These are phyloP conservation scores for Malurus elegans DNA, from an alignment of 2,113 vertebrate genomes.

Conservation along the genomic window DNA sequence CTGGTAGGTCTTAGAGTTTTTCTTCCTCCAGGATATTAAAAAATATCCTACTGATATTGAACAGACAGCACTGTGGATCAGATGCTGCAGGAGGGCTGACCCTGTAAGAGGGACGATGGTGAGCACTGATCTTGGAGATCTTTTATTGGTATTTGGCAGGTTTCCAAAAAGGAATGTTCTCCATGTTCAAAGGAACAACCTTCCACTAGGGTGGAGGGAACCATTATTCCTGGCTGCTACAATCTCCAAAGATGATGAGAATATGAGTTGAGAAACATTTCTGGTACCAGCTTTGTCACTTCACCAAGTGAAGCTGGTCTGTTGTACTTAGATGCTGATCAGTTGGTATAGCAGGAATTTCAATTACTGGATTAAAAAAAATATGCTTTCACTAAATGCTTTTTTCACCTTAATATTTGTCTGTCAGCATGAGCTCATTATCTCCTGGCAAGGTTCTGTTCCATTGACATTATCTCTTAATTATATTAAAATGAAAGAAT, in stretches of 20 bases:
- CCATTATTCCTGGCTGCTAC: not conserved
- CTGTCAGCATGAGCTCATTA: conserved; percentile 45
- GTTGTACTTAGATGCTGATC: not conserved
- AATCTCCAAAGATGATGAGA: not conserved
- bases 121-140: not conserved
- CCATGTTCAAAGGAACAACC: fast-evolving
- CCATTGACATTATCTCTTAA: conserved; percentile 41
- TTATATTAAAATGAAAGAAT: conserved; percentile 30
- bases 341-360: not conserved
- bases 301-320: not conserved
- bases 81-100: not conserved
- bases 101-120: not conserved
- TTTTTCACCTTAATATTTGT: conserved; percentile 38
- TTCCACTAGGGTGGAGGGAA: not conserved
- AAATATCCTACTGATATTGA: not conserved
- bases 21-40: not conserved
- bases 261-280: fast-evolving
- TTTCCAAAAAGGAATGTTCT: not conserved
- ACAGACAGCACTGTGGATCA: not conserved
- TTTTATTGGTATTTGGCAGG: not conserved
- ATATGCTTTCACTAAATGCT: not conserved
- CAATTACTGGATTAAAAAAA: not conserved
- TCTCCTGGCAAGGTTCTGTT: conserved; percentile 45
- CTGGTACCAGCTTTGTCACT: not conserved
- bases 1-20: not conserved